Conservation (phyloP, 2,113 vertebrate genomes). For the Bubo bubo region DNA sequence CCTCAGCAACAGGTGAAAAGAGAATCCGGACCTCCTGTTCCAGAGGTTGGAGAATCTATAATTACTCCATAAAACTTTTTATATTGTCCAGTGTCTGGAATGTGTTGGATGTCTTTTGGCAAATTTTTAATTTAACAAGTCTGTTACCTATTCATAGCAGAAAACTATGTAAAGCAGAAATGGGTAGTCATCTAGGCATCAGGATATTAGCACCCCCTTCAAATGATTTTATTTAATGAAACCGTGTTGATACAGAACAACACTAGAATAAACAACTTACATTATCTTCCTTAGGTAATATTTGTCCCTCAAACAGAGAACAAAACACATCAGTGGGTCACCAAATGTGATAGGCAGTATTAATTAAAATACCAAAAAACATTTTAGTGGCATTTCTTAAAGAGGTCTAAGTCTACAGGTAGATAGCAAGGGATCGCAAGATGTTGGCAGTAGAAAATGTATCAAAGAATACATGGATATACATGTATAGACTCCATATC, state of each 20-base stretch:
- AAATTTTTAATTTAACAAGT: neutral
- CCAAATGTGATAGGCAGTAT: neutral
- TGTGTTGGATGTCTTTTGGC: neutral
- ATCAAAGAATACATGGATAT: neutral
- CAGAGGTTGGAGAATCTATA: neutral
- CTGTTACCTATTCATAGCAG: neutral
- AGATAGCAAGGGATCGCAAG: neutral
- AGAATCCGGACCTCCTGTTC: neutral
- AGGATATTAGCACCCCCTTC: neutral
- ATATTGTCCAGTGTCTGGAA: neutral
- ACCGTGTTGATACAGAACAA: neutral
- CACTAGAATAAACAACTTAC: neutral
- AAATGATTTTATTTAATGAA: neutral
- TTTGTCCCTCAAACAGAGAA: neutral
- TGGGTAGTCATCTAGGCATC: neutral
- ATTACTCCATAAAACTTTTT: neutral
- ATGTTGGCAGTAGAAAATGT: neutral
- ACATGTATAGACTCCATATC: no score
- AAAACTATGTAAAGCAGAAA: neutral
- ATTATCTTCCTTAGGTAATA: neutral
- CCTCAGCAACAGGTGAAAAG: neutral
- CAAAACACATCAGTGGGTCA: neutral
- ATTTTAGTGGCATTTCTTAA: neutral
- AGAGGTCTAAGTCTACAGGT: neutral
- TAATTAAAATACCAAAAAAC: neutral